phyloP scores from a whole-genome alignment of 2,888 invertebrate genomes.

The Cheilosia grossa region DNA sequence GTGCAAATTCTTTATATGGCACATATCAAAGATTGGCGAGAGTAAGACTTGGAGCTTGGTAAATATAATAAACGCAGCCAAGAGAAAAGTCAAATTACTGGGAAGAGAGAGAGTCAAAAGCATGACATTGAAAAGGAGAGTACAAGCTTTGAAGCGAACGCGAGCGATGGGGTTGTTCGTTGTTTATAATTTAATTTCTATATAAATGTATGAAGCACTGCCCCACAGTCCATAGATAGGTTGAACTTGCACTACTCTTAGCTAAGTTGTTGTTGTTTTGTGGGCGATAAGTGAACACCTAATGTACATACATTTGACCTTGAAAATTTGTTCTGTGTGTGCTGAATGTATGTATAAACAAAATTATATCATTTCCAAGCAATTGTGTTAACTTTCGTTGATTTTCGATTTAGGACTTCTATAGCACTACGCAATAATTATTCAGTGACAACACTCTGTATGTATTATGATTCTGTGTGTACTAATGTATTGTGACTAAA shows the following conservation, averaged over 20 bases:
- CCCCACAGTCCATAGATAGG: conserved; percentile 1
- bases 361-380: conserved; percentile 12
- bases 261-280: conserved; percentile 44
- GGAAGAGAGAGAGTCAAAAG: conserved; percentile 6
- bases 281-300: conserved; percentile 27
- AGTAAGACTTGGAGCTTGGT: conserved; percentile 4
- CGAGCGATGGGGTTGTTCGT: conserved; percentile 40
- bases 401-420: background rate
- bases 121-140: conserved; percentile 54
- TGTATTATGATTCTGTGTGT: background rate
- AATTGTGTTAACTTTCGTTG: conserved; percentile 19
- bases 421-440: background rate
- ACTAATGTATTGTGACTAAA: background rate
- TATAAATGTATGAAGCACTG: background rate
- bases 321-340: conserved; percentile 41
- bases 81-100: conserved; percentile 23
- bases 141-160: conserved; percentile 35
- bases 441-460: background rate
- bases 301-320: conserved; percentile 58
- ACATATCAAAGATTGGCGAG: conserved; percentile 15
- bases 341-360: conserved; percentile 43
- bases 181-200: conserved; percentile 52
- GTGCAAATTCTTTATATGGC: background rate
- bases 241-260: conserved; percentile 41
- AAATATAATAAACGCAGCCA: background rate